Evolutionary conservation across 1,140 invertebrate genomes (phyloP), one percentile per base, ranked within the genome.

Genomic region (Apis cerana): DNA sequence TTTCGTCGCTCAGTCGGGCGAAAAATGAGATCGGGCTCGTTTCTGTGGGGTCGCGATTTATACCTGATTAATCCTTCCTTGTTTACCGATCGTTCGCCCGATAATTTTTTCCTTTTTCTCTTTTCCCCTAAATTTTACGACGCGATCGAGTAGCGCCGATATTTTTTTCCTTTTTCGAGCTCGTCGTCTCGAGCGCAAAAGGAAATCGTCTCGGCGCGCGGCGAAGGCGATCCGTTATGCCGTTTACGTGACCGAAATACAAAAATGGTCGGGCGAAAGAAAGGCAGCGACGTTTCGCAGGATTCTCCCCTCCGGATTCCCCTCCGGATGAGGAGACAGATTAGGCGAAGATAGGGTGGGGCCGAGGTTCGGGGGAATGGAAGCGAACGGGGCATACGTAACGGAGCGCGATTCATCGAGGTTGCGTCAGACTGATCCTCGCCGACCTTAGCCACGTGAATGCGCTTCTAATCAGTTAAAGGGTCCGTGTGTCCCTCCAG

Each of bases 211-310:
- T 21, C 64, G 78, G 67, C 69, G 70, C 76, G 43, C 62, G 59
- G 68, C 59, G 54, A 65, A 33, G 43, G 43, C 58, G 76, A 78
- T 79, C 82, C 86, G 86, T 88, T 85, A 85, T 74, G 64, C 50
- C 70, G 81, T 87, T 43, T 88, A 87, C 86, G 85, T 88, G 86
- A 88, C 75, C 62, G 62, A 70, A 75, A 59, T 88, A 76, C 74
- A 54, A 81, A 83, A 83, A 80, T 74, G 48, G 72, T 33, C n/a
- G 65, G 85, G 80, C 65, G 61, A 62, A 79, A 87, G 75, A 56
- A 83, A 74, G 86, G 62, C 77, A 23, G 48, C 27, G 56, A 58
- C 74, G 10, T 77, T 70, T 64, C 48, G 27, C 56, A 48, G 75
- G 12, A 43, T 43, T 43, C 33, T 43, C 75, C 50, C 50, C 48